These are phyloP conservation scores for Eudemis profundana DNA, from an alignment of 2,888 invertebrate species.

Conservation along the genomic window DNA sequence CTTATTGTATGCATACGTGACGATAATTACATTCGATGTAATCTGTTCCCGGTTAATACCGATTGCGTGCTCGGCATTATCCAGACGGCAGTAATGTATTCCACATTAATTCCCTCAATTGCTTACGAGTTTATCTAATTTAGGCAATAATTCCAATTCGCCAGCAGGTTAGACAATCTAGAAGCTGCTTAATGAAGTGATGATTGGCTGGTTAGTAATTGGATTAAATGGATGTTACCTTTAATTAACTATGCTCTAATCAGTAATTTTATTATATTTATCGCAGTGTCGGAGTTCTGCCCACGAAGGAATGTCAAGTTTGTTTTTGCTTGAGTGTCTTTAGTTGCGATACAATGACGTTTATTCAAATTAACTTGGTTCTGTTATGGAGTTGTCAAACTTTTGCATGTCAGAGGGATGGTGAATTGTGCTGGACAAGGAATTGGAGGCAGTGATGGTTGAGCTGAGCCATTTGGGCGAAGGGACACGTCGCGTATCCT, in stretches of 20 bases:
- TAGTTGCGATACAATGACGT: too few relatives aligned
- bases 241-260: neutral
- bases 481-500: too few relatives aligned
- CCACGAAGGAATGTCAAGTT: too few relatives aligned
- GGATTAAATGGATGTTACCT: conserved; percentile 9
- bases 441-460: too few relatives aligned
- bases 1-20: conserved; percentile 2
- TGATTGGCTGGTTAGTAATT: conserved; percentile 13
- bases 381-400: too few relatives aligned
- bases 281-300: too few relatives aligned
- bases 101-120: conserved; percentile 60
- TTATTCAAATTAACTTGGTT: too few relatives aligned
- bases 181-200: neutral
- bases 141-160: conserved; percentile 51
- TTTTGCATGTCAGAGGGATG: too few relatives aligned
- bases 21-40: conserved; percentile 32
- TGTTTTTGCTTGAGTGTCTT: too few relatives aligned
- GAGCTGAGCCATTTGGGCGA: too few relatives aligned
- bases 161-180: conserved; percentile 28
- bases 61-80: conserved; percentile 50
- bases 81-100: conserved; percentile 46
- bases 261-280: neutral
- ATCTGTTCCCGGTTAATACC: conserved; percentile 46
- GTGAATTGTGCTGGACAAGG: too few relatives aligned
- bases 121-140: conserved; percentile 62